phyloP scores from a whole-genome alignment of 2,797 vertebrate species.

The Coranthus polyacanthus region DNA sequence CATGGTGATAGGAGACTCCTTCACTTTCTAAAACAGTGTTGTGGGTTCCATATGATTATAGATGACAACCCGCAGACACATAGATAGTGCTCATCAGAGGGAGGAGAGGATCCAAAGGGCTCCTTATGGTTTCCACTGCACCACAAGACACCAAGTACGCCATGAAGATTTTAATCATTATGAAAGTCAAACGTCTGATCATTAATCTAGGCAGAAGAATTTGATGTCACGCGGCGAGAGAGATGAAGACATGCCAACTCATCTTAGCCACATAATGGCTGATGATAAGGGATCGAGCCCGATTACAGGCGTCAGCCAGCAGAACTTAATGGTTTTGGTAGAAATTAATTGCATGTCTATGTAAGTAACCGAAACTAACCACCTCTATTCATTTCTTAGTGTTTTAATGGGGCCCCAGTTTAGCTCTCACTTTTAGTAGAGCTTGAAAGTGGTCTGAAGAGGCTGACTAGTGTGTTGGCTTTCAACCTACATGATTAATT shows the following conservation, averaged over 20 bases:
- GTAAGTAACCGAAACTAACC: slow-evolving; percentile 51
- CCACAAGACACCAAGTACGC: slow-evolving; percentile 41
- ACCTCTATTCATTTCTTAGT: slow-evolving; percentile 24
- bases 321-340: slow-evolving; percentile 56
- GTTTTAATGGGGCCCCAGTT: slow-evolving; percentile 36
- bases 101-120: slow-evolving; percentile 39
- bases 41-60: slow-evolving; percentile 72
- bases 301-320: slow-evolving; percentile 62
- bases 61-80: slow-evolving; percentile 67
- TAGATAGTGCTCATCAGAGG: slow-evolving; percentile 59
- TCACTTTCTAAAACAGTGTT: slow-evolving; percentile 43
- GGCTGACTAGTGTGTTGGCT: slow-evolving; percentile 50
- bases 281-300: slow-evolving; percentile 61
- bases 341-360: slow-evolving; percentile 55
- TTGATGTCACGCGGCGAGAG: slow-evolving; percentile 53
- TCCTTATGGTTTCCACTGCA: slow-evolving; percentile 39
- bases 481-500: slow-evolving; percentile 59
- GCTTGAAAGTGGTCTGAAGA: slow-evolving; percentile 47
- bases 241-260: slow-evolving; percentile 63
- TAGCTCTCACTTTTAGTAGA: slow-evolving; percentile 37
- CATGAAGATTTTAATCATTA: slow-evolving; percentile 73
- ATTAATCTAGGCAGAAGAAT: slow-evolving; percentile 69
- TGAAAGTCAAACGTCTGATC: slow-evolving; percentile 70
- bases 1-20: slow-evolving; percentile 62
- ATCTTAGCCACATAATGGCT: slow-evolving; percentile 58